A percentile compares a stretch with the other conserved stretches of the same genome.
These are phyloP conservation scores for Habroteleia sp. DNA, from an alignment of 2,888 invertebrate species.

Conservation along the genomic window DNA sequence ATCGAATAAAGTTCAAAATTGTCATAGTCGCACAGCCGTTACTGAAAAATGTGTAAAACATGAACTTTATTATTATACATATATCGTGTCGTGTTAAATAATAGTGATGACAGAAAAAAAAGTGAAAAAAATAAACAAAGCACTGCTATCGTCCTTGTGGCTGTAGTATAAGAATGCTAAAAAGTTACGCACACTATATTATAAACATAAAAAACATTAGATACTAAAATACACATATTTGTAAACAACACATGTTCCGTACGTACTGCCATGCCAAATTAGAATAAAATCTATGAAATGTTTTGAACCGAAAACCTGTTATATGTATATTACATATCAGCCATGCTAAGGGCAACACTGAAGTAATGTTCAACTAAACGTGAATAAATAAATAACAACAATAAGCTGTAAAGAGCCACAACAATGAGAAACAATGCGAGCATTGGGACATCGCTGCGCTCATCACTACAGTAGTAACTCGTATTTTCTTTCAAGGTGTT, in stretches of 20 bases:
- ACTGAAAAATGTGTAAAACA: slow-evolving; percentile 22
- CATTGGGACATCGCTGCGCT: slow-evolving; percentile 76
- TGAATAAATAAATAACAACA: slow-evolving; percentile 75
- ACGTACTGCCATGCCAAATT: slow-evolving; percentile 78
- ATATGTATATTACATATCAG: slow-evolving; percentile 75
- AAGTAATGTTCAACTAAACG: slow-evolving; percentile 72
- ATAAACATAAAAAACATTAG: slow-evolving; percentile 65
- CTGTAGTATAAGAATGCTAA: slow-evolving; percentile 59
- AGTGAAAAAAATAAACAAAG: slow-evolving; percentile 18
- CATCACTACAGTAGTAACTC: slow-evolving; percentile 55
- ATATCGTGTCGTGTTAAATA: slow-evolving; percentile 25
- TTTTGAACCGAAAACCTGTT: slow-evolving; percentile 68
- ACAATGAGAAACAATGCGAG: slow-evolving; percentile 82
- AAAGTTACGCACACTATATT: slow-evolving; percentile 62
- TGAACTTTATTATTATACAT: slow-evolving; percentile 23
- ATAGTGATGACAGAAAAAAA: slow-evolving; percentile 12
- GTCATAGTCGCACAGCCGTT: slow-evolving; percentile 26
- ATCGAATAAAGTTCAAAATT: slow-evolving; percentile 8
- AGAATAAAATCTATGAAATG: slow-evolving; percentile 68
- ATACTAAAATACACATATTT: slow-evolving; percentile 71
- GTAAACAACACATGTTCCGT: slow-evolving; percentile 68
- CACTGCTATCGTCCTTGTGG: slow-evolving; percentile 58
- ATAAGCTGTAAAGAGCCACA: slow-evolving; percentile 81
- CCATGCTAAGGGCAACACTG: slow-evolving; percentile 81
- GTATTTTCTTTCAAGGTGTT: too few species aligned